Evolutionary conservation across 1,140 invertebrate genomes (phyloP).

Genomic region (Meloidogyne chitwoodi): DNA sequence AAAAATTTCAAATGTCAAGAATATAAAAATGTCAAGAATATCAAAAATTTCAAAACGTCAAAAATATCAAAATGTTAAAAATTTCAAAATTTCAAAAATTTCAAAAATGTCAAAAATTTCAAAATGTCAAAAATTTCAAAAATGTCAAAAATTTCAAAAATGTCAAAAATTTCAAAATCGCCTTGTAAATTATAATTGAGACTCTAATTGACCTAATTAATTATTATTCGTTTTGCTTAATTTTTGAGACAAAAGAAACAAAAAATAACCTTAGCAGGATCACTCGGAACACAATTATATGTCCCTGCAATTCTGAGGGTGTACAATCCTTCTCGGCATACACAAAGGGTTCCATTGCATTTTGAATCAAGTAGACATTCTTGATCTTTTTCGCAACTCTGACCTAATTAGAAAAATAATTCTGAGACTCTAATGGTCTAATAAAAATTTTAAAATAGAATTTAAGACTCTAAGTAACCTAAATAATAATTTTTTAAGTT

Average conservation of each 20-base stretch:
- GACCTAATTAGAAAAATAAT: slow-evolving; percentile 10
- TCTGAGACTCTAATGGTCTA: too few relatives aligned
- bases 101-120: not conserved
- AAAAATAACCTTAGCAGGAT: slow-evolving; percentile 37
- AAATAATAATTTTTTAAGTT: too few relatives aligned
- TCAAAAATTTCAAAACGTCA: too few relatives aligned
- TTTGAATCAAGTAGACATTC: slow-evolving; percentile 45
- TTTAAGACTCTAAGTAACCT: too few relatives aligned
- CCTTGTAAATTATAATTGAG: too few relatives aligned
- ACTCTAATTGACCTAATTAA: too few relatives aligned
- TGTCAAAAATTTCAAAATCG: too few relatives aligned
- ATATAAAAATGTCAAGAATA: not conserved
- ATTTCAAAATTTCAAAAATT: too few relatives aligned
- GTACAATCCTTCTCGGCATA: slow-evolving; percentile 40
- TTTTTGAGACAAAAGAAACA: too few relatives aligned
- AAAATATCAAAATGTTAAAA: not conserved
- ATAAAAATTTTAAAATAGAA: too few relatives aligned
- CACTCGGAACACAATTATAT: slow-evolving; percentile 49
- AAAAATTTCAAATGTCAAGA: too few relatives aligned
- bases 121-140: not conserved
- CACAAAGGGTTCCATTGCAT: slow-evolving; percentile 48
- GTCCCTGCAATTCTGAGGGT: slow-evolving; percentile 45
- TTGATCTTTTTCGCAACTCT: slow-evolving; percentile 37
- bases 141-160: not conserved
- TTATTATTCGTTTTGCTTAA: too few relatives aligned